A percentile compares a stretch with the other conserved stretches of the same genome.
Evolutionary conservation across 1,140 invertebrate species (phyloP).

Genomic region (Pogonus chalceus): DNA sequence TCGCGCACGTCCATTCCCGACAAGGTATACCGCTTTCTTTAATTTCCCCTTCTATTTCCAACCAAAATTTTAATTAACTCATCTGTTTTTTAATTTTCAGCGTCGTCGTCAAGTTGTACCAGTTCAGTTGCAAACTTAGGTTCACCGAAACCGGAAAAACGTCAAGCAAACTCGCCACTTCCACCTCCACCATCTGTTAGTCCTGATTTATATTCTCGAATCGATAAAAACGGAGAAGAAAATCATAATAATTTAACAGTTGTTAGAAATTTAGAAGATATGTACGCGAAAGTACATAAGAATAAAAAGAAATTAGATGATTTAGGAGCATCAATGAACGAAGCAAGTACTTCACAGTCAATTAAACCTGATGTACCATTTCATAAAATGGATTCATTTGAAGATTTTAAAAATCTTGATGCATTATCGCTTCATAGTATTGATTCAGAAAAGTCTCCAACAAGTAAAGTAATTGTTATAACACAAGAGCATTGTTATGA

Average conservation of each 20-base stretch:
- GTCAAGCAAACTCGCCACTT: constrained; percentile 74
- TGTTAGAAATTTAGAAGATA: constrained; percentile 59
- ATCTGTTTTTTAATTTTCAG: constrained; percentile 35
- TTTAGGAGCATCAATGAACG: constrained; percentile 18
- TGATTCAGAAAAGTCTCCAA: not conserved
- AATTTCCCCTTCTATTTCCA: too few relatives aligned
- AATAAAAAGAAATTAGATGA: constrained; percentile 36
- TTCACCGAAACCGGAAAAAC: constrained; percentile 75
- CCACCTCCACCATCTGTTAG: constrained; percentile 53
- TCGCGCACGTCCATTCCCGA: constrained; percentile 56
- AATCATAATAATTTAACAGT: constrained; percentile 16
- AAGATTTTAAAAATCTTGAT: constrained; percentile 1
- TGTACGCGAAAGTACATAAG: constrained; percentile 79
- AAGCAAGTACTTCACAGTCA: constrained; percentile 13
- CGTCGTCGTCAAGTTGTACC: constrained; percentile 64
- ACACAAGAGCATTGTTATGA: constrained; percentile 28
- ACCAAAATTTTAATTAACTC: too few relatives aligned
- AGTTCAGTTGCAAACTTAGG: constrained; percentile 62
- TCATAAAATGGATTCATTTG: constrained; percentile 5
- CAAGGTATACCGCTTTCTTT: constrained; percentile 30
- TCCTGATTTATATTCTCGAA: constrained; percentile 2
- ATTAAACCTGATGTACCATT: constrained; percentile 15
- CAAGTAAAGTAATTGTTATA: not conserved
- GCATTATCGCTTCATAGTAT: not conserved
- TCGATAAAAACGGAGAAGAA: constrained; percentile 15